Evolutionary conservation across 2,888 invertebrate genomes (phyloP).

Genomic region (Agelastica alni): DNA sequence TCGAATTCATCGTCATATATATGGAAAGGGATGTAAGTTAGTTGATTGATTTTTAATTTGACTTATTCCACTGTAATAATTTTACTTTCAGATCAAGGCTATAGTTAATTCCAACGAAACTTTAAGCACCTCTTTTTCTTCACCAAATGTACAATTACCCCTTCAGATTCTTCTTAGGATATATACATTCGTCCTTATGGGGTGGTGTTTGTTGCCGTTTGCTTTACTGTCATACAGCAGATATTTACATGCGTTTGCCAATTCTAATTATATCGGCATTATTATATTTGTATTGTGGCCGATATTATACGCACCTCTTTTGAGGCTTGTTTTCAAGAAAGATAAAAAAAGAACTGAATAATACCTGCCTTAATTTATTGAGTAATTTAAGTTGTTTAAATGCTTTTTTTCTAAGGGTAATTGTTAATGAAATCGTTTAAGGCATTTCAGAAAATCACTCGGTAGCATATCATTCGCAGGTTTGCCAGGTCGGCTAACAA

Average conservation of each 20-base stretch:
- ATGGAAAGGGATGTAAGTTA: conserved; percentile 79
- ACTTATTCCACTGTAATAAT: not conserved
- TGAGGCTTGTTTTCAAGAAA: conserved; percentile 36
- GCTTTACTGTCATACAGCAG: conserved; percentile 69
- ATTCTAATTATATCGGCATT: conserved; percentile 72
- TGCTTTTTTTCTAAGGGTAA: no score
- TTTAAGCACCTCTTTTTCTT: conserved; percentile 58
- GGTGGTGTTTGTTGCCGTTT: conserved; percentile 80
- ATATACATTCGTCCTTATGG: conserved; percentile 82
- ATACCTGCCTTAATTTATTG: not conserved
- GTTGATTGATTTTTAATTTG: not conserved
- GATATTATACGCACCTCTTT: conserved; percentile 60
- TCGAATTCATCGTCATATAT: conserved; percentile 87
- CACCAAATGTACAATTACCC: conserved; percentile 53
- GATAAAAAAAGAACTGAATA: conserved; percentile 10
- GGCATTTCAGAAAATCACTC: no score
- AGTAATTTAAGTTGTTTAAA: no score
- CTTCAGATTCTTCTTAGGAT: conserved; percentile 67
- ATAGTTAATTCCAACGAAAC: conserved; percentile 61
- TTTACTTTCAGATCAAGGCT: conserved; percentile 59
- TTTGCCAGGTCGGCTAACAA: no score
- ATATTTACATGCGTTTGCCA: conserved; percentile 68
- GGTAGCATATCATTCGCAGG: no score
- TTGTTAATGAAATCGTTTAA: no score
- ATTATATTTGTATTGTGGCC: conserved; percentile 70